A percentile compares a stretch with the other conserved stretches of the same genome.
Evolutionary conservation across 1,140 invertebrate genomes (phyloP).

Genomic region (Eumeta japonica): DNA sequence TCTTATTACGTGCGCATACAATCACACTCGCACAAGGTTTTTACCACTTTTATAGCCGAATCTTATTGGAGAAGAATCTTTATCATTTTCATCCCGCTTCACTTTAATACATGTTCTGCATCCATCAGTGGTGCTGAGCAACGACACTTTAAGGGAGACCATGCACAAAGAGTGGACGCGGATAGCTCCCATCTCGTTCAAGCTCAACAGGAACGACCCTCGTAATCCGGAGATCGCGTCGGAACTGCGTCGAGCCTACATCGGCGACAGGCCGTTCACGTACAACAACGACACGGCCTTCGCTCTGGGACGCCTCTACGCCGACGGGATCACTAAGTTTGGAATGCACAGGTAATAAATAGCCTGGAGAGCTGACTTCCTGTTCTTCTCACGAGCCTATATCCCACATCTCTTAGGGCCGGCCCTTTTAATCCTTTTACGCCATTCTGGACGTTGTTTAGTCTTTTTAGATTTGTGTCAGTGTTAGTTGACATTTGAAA

Average conservation of each 20-base stretch:
- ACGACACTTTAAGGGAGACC: conserved; percentile 21
- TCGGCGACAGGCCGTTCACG: conserved; percentile 19
- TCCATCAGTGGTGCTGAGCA: conserved; percentile 24
- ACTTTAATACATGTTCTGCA: not conserved
- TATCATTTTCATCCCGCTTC: no score
- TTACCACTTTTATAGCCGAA: no score
- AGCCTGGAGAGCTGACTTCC: no score
- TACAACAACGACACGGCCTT: no score
- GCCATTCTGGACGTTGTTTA: no score
- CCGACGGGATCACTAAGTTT: conserved; percentile 29
- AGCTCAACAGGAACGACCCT: conserved; percentile 19
- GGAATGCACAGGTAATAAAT: conserved; percentile 30
- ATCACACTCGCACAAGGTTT: no score
- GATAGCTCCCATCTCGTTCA: conserved; percentile 34
- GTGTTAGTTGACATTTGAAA: no score
- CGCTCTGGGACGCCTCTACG: conserved; percentile 28
- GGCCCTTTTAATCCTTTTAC: no score
- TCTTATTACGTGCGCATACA: no score
- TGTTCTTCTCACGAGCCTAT: no score
- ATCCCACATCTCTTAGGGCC: no score
- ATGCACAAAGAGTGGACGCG: conserved; percentile 39
- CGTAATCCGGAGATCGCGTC: conserved; percentile 2
- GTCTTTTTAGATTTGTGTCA: no score
- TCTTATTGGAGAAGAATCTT: not conserved
- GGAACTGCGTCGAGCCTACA: conserved; percentile 18